A percentile compares a stretch with the other conserved stretches of the same genome.
Conservation (phyloP, 2,888 invertebrate genomes). For the Loripinus fragilis region DNA sequence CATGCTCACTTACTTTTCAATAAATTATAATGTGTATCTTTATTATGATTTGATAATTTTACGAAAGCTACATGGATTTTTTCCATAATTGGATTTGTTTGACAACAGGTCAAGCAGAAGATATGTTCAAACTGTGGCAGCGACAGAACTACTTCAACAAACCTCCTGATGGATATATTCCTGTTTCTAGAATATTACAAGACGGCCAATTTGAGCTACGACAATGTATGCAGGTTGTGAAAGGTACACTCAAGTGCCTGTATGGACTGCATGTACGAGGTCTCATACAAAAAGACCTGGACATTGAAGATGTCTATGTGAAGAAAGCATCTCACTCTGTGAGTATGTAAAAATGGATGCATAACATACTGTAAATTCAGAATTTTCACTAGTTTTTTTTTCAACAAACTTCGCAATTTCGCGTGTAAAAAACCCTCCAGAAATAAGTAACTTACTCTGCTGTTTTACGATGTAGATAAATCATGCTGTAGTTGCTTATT, state of each 20-base stretch:
- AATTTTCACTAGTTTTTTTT: too few relatives aligned
- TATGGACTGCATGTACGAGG: background rate
- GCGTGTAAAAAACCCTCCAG: too few relatives aligned
- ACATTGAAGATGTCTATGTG: background rate
- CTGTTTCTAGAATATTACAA: background rate
- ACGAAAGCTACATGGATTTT: too few relatives aligned
- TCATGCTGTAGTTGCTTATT: too few relatives aligned
- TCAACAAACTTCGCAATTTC: too few relatives aligned
- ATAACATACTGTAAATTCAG: too few relatives aligned
- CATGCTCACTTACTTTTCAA: too few relatives aligned
- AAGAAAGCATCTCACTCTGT: background rate
- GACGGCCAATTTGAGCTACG: background rate
- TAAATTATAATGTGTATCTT: too few relatives aligned
- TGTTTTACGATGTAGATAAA: too few relatives aligned
- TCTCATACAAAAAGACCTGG: background rate
- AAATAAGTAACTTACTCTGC: too few relatives aligned
- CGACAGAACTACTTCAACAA: background rate
- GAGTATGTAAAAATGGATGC: background rate
- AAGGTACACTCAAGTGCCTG: background rate
- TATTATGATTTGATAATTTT: too few relatives aligned
- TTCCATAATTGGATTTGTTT: too few relatives aligned
- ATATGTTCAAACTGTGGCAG: background rate
- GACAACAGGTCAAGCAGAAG: background rate
- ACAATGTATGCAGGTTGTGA: background rate
- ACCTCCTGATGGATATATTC: background rate